Evolutionary conservation across 1,140 invertebrate species (phyloP), one percentile per base, ranked within the genome.

Genomic region (Drosophila biarmipes): DNA sequence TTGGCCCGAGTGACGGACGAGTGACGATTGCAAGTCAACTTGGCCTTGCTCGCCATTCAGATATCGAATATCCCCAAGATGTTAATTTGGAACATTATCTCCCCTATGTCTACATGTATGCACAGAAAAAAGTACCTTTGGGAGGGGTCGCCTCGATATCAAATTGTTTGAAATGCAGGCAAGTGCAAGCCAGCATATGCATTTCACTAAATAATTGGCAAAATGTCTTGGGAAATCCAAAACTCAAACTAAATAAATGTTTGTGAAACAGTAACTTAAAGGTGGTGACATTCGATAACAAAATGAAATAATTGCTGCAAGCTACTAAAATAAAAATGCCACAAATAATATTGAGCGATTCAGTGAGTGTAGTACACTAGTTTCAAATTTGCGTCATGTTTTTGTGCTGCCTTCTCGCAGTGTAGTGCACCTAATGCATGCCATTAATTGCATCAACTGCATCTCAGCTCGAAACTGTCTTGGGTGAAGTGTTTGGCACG

Each of bases 361-460:
- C n/a, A n/a, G n/a, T n/a, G n/a, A n/a, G n/a, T n/a, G n/a, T n/a
- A n/a, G n/a, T n/a, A n/a, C n/a, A n/a, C n/a, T n/a, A n/a, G 21
- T 21, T 2, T 4, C 21, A 21, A 2, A n/a, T 6, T n/a, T 37
- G 14, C 4, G 6, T 37, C 35, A 7, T 15, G 54, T 46, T 55
- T 21, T 24, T 24, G 3, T 24, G 24, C 24, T 4, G 1, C 3
- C 59, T 61, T 58, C 38, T 72, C 21, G 45, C 58, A 53, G 62
- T 66, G 62, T 17, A 49, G 55, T 49, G 35, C 17, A 64, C 14
- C 8, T n/a, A 45, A 46, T 69, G 66, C 66, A 69, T 69, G 66
- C 49, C 27, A 69, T 69, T 69, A 69, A 84, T 69, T 78, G 53
- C 46, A 29, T 29, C 5, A 24, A 49, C 62, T 69, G 62, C 61